Conservation (phyloP, 2,113 vertebrate genomes). For the Nothobranchius furzeri region DNA sequence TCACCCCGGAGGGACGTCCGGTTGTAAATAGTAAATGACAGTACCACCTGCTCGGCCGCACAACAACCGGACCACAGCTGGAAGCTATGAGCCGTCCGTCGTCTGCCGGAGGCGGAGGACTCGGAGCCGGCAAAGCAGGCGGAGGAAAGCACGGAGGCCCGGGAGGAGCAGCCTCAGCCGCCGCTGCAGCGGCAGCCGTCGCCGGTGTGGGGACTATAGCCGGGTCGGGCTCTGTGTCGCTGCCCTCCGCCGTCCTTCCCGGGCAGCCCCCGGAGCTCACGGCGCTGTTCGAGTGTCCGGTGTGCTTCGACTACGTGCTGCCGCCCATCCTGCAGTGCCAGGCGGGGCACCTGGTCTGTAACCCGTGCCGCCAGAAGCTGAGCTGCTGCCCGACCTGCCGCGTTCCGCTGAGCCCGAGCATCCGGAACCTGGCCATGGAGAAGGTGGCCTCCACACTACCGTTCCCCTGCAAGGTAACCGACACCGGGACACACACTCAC, state of each 20-base stretch:
- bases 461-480: constrained; percentile 81
- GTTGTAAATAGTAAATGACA: constrained; percentile 56
- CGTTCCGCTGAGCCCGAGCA: constrained; percentile 80
- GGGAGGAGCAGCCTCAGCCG: constrained; percentile 45
- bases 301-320: constrained; percentile 83
- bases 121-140: constrained; percentile 72
- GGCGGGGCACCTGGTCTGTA: constrained; percentile 82
- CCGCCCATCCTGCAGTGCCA: constrained; percentile 83
- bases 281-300: constrained; percentile 81
- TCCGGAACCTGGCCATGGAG: constrained; percentile 84
- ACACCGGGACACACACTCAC: not conserved
- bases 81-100: constrained; percentile 79
- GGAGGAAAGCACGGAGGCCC: constrained; percentile 74
- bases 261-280: constrained; percentile 77
- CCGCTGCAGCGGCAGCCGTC: constrained; percentile 2
- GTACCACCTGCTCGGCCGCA: constrained; percentile 20
- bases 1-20: constrained; percentile 41
- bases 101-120: constrained; percentile 74
- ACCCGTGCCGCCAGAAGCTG: constrained; percentile 81
- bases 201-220: constrained; percentile 59
- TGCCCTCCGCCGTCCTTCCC: constrained; percentile 43
- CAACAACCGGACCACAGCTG: constrained; percentile 31
- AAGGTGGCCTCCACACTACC: constrained; percentile 82
- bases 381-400: constrained; percentile 83
- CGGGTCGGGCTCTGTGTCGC: constrained; percentile 60